phyloP scores from a whole-genome alignment of 2,113 vertebrate species.

The Phylloscopus whistleri region DNA sequence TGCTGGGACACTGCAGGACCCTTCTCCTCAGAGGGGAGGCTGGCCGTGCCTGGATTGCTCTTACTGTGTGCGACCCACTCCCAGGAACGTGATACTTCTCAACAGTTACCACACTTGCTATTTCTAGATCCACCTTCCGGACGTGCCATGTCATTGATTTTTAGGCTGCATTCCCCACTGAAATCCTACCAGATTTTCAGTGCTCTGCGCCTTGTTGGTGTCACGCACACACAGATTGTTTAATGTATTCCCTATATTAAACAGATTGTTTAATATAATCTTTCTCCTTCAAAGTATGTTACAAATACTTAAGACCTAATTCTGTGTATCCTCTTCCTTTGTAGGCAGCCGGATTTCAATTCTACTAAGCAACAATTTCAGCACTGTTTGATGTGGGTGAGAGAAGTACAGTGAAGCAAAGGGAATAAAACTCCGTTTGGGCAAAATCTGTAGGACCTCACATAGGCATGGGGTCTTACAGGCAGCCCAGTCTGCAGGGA shows the following conservation, averaged over 20 bases:
- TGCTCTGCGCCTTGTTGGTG: not conserved
- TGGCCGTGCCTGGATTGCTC: not conserved
- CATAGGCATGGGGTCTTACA: not conserved
- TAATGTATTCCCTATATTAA: not conserved
- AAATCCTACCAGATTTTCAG: not conserved
- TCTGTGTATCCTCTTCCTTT: not conserved
- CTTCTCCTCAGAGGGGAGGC: not conserved
- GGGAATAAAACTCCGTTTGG: not conserved
- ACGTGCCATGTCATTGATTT: not conserved
- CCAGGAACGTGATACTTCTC: not conserved
- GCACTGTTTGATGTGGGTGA: not conserved
- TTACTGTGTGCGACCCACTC: rapidly evolving
- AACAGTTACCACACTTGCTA: not conserved
- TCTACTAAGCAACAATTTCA: not conserved
- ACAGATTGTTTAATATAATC: not conserved
- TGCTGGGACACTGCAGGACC: not conserved
- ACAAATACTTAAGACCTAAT: not conserved
- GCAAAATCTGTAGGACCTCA: not conserved
- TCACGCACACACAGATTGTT: not conserved
- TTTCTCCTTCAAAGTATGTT: not conserved
- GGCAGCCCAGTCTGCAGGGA: not conserved
- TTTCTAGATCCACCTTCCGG: not conserved
- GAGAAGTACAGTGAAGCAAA: not conserved
- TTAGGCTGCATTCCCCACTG: not conserved
- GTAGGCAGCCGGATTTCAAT: not conserved